Conservation (phyloP, 2,113 vertebrate species). For the Neopipo cinnamomea region DNA sequence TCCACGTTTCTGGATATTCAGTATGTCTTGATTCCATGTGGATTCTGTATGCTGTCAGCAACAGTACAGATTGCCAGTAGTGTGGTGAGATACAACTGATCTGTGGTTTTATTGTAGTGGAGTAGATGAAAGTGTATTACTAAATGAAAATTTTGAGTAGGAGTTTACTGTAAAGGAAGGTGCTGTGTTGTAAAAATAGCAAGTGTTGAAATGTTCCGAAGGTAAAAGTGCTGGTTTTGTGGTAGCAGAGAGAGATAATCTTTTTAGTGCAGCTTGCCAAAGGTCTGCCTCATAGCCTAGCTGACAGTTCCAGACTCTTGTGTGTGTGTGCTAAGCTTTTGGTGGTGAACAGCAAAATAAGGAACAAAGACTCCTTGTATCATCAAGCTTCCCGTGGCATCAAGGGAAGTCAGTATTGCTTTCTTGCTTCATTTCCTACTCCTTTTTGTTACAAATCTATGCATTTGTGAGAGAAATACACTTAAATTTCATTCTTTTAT, state of each 20-base stretch:
- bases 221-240: slow-evolving; percentile 11
- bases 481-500: not conserved
- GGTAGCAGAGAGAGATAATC: not conserved
- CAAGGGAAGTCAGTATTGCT: not conserved
- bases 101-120: not conserved
- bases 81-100: not conserved
- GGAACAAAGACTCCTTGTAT: not conserved
- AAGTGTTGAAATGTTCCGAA: not conserved
- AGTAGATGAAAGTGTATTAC: not conserved
- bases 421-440: not conserved
- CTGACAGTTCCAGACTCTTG: not conserved
- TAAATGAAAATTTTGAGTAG: not conserved
- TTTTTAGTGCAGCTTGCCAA: not conserved
- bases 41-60: not conserved
- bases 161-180: slow-evolving; percentile 18
- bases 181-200: not conserved
- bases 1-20: not conserved
- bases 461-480: not conserved
- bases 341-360: not conserved
- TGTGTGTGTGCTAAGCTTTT: not conserved
- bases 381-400: not conserved
- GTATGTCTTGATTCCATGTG: not conserved
- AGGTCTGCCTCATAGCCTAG: not conserved
- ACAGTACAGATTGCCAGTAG: not conserved
- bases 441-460: not conserved